Conservation (phyloP, 1,140 invertebrate genomes). For the Rhynchophorus ferrugineus region DNA sequence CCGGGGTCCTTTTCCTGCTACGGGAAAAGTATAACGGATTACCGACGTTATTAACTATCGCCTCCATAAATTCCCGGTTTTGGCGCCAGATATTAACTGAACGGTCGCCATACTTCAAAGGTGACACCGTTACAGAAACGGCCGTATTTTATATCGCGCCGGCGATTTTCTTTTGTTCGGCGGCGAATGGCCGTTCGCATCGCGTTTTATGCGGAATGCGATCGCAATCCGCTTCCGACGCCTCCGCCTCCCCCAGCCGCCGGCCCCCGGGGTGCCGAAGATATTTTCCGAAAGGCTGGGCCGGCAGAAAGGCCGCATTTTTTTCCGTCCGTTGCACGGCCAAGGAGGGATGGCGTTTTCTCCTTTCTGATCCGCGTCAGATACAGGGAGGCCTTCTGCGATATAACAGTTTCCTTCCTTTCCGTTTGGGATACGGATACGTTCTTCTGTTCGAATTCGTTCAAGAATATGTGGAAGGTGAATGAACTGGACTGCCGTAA, state of each 20-base stretch:
- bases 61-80: neutral
- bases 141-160: neutral
- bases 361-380: too few species aligned
- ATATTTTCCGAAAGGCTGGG: neutral
- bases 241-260: neutral
- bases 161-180: neutral
- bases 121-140: neutral
- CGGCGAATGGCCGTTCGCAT: neutral
- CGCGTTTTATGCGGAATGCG: too few species aligned
- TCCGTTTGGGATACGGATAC: too few species aligned
- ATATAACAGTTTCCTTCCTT: too few species aligned
- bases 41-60: neutral
- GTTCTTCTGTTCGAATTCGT: too few species aligned
- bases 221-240: neutral
- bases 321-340: too few species aligned
- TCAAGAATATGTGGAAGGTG: too few species aligned
- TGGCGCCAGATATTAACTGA: neutral
- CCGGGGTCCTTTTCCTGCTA: too few species aligned
- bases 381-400: too few species aligned
- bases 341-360: too few species aligned
- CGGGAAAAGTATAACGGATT: neutral
- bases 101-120: neutral
- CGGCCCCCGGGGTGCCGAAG: neutral
- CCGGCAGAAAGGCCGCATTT: neutral
- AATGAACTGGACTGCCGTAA: too few species aligned